These are phyloP conservation scores for Scylla paramamosain DNA, from an alignment of 1,140 invertebrate species.

Conservation along the genomic window DNA sequence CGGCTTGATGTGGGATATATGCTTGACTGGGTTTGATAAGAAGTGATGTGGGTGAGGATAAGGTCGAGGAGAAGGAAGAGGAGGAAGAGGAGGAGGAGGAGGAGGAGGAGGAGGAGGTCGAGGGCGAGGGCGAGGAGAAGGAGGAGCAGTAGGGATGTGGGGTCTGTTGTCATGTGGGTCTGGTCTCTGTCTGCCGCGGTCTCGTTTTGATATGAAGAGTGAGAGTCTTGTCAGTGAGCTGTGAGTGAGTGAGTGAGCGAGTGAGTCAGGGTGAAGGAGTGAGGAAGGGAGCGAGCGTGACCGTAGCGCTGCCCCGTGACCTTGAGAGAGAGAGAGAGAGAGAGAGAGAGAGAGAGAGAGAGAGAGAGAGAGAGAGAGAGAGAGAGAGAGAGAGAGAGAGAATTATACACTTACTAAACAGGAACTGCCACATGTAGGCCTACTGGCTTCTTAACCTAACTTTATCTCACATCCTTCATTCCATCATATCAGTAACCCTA, in stretches of 20 bases:
- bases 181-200: not conserved
- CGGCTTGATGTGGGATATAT: not conserved
- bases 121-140: not conserved
- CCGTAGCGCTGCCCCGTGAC: not conserved
- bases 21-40: conserved; percentile 11
- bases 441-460: not conserved
- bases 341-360: not conserved
- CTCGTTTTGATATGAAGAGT: conserved; percentile 31
- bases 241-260: not conserved
- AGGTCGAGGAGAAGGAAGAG: not conserved
- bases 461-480: not conserved
- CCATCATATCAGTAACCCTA: not conserved
- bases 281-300: not conserved
- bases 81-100: not conserved
- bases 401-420: no score
- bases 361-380: conserved; percentile 2
- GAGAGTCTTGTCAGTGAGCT: not conserved
- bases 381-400: not conserved
- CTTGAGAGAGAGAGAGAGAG: conserved; percentile 36
- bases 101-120: not conserved
- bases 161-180: not conserved
- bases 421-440: no score
- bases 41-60: not conserved
- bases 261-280: not conserved
- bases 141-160: not conserved